Evolutionary conservation across 1,140 invertebrate genomes (phyloP).

Genomic region (Kradibia gibbosae): DNA sequence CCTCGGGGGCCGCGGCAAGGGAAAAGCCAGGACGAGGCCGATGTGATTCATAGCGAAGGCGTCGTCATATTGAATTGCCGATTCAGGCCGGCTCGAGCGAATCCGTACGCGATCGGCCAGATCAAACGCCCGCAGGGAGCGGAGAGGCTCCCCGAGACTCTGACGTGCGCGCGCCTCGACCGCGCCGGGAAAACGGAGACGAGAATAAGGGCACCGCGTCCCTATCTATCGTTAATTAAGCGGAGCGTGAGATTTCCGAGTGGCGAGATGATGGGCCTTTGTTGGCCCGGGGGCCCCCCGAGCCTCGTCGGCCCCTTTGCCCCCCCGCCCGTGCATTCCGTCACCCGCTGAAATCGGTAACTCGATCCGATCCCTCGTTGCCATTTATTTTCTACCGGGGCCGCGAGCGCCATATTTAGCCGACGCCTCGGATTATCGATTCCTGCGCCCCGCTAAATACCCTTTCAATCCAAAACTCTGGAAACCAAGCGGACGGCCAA

Average conservation of each 20-base stretch:
- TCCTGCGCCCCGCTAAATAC: too few species aligned
- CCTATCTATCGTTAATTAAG: constrained; percentile 67
- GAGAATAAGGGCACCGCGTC: constrained; percentile 52
- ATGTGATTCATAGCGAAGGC: constrained; percentile 35
- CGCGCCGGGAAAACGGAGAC: constrained; percentile 44
- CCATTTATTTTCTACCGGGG: neutral
- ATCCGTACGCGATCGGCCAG: constrained; percentile 1
- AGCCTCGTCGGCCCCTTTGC: constrained; percentile 57
- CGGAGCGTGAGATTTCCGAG: constrained; percentile 65
- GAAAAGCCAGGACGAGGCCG: neutral
- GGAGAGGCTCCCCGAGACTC: neutral
- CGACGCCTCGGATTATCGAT: too few species aligned
- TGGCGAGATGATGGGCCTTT: constrained; percentile 45
- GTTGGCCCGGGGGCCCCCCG: neutral
- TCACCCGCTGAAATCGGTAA: constrained; percentile 51
- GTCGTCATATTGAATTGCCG: constrained; percentile 33
- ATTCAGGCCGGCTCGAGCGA: neutral
- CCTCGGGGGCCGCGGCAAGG: neutral
- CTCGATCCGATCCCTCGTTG: neutral
- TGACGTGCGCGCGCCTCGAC: neutral
- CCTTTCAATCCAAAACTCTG: too few species aligned
- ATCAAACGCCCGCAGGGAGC: constrained; percentile 9
- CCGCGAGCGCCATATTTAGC: too few species aligned
- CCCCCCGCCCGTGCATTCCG: neutral
- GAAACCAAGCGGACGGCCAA: too few species aligned